These are phyloP conservation scores for Erythrolamprus reginae DNA, from an alignment of 2,113 vertebrate genomes.

Conservation along the genomic window DNA sequence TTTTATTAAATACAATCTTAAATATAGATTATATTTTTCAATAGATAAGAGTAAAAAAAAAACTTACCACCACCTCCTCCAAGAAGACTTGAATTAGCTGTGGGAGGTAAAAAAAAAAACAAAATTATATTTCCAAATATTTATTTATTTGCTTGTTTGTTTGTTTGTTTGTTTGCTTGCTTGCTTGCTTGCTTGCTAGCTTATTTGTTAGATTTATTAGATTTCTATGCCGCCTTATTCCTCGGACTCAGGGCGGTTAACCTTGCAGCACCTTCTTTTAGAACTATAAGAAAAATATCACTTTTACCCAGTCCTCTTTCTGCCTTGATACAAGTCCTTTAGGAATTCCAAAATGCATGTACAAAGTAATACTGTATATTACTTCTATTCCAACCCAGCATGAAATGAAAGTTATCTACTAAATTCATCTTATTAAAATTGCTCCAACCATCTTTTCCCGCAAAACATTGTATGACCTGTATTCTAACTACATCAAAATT, in stretches of 20 bases:
- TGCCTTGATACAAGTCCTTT: neutral
- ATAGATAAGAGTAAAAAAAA: conserved; percentile 28
- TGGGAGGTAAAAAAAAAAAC: conserved; percentile 55
- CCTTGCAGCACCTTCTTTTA: neutral
- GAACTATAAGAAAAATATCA: neutral
- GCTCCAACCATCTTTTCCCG: neutral
- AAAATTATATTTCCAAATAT: conserved; percentile 43
- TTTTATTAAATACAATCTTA: neutral
- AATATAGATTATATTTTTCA: neutral
- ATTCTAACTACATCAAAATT: neutral
- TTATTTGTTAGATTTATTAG: no score
- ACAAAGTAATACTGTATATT: neutral
- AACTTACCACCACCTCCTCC: conserved; percentile 95
- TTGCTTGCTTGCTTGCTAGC: no score
- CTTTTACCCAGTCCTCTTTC: conserved; percentile 1
- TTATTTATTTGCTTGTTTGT: no score
- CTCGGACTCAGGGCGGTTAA: no score
- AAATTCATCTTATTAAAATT: neutral
- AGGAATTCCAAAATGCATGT: neutral
- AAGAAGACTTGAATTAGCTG: conserved; percentile 95
- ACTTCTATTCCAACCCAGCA: neutral
- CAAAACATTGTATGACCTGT: neutral
- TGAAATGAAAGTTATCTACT: neutral
- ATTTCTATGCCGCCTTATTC: no score
- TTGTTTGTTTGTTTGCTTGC: no score